Base-by-base conservation (phyloP, 2,888 invertebrate genomes). In the Epinotia brunnichana region DNA sequence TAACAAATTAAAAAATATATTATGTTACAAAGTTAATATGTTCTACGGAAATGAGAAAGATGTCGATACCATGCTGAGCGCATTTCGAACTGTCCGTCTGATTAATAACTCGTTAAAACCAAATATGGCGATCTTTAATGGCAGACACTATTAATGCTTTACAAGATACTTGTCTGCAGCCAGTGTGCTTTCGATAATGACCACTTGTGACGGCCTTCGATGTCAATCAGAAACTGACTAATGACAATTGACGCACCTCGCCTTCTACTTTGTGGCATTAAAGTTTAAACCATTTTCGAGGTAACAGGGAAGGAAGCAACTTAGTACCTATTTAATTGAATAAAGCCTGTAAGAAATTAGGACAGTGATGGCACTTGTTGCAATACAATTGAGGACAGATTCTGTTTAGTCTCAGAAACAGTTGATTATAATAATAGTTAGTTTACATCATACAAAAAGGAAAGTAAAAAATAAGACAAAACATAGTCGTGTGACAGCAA, bases 161-260 rank as follows among this genome's bases (percentile, higher is more conserved):
- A 81, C 81, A 83, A 84, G 85, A 81, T 80, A 79, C 74, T 79
- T 78, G 81, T 79, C 76, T 77, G 74, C 74, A 75, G 78, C 78
- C 77, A 77, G 77, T 80, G 77, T 80, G 81, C 81, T 84, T 87
- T 84, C 83, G 81, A 84, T 87, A 87, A 87, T 82, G 78, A 83
- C 82, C 80, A 76, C 77, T 79, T 78, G 75, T 75, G 74, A 76
- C 80, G 85, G 80, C 88, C 89, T 90, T 85, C 76, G 79, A 77
- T 86, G 88, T 89, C 89, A 89, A 86, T 87, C 83, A 79, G 77
- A 74, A 76, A 78, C 74, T 60, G 69, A 77, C 76, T 87, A 87
- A 88, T 86, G 85, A 87, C 84, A 85, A 87, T 85, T 85, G 79
- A 87, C 81, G 79, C 78, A 80, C 77, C 24, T 63, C 78, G 80